phyloP scores from a whole-genome alignment of 2,797 vertebrate species.

The Gallinago nigripennis region DNA sequence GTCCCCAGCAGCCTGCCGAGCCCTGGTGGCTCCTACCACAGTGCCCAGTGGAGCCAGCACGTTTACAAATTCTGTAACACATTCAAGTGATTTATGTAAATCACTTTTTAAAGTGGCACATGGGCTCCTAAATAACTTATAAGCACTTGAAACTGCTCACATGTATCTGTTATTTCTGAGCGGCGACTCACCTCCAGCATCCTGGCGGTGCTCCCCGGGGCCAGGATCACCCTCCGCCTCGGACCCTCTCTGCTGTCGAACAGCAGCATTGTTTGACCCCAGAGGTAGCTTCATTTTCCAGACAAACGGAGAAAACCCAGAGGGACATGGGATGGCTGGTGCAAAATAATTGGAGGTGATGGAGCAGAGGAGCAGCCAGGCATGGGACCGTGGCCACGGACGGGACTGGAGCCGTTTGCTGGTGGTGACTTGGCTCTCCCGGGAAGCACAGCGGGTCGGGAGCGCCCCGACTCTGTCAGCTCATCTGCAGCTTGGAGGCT shows the following conservation, averaged over 20 bases:
- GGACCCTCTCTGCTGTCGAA: fast-evolving
- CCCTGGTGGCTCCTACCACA: neutral
- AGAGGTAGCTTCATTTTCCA: neutral
- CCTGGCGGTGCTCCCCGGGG: fast-evolving
- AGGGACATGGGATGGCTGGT: neutral
- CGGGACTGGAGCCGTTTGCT: neutral
- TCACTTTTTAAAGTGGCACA: neutral
- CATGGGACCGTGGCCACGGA: neutral
- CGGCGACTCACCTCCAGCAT: neutral
- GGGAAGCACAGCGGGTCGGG: neutral
- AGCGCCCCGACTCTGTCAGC: fast-evolving
- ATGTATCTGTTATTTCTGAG: neutral
- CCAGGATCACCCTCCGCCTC: fast-evolving
- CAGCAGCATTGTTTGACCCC: neutral
- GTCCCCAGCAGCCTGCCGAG: fast-evolving
- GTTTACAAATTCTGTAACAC: neutral
- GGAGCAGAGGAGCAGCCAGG: neutral
- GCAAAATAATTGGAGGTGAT: neutral
- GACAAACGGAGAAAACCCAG: neutral
- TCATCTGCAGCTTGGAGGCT: neutral
- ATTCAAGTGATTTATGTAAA: neutral
- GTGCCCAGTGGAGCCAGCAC: neutral
- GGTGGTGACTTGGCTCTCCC: neutral
- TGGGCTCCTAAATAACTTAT: neutral
- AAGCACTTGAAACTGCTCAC: neutral